A percentile compares a stretch with the other conserved stretches of the same genome.
Evolutionary conservation across 2,113 vertebrate species (phyloP).

Genomic region (Cariama cristata): DNA sequence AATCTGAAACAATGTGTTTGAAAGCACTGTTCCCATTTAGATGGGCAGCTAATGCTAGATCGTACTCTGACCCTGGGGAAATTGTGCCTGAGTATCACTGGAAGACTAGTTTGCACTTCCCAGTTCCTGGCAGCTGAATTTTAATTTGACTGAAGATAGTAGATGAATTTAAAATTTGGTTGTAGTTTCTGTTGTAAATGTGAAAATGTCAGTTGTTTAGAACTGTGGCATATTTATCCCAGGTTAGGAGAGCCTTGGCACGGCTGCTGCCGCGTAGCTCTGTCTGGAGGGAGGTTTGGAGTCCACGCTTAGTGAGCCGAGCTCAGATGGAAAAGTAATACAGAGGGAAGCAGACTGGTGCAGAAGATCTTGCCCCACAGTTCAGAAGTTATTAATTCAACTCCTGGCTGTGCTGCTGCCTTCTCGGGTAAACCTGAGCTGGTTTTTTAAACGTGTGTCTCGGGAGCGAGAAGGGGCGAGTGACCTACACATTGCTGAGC

Average conservation of each 20-base stretch:
- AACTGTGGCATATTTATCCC: too few species aligned
- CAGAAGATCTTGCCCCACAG: background rate
- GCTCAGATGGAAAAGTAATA: accelerated
- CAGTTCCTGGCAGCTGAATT: background rate
- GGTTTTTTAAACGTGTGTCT: accelerated
- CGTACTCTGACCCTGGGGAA: background rate
- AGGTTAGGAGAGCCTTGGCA: accelerated
- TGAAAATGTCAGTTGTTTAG: background rate
- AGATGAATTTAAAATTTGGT: background rate
- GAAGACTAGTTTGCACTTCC: background rate
- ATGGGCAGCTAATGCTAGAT: background rate
- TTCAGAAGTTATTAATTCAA: background rate
- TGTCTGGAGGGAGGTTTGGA: background rate
- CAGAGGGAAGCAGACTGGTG: accelerated
- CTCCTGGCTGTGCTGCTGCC: accelerated
- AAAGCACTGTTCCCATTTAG: background rate
- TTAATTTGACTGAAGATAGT: background rate
- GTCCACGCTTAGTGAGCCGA: accelerated
- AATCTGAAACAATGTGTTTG: background rate
- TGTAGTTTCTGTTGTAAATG: background rate
- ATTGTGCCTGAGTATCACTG: background rate
- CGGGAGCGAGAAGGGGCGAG: background rate
- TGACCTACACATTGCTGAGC: accelerated
- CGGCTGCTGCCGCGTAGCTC: accelerated
- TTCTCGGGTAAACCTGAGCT: accelerated